Evolutionary conservation across 2,797 vertebrate genomes (phyloP).

Genomic region (Melanotaenia parkinsoni): DNA sequence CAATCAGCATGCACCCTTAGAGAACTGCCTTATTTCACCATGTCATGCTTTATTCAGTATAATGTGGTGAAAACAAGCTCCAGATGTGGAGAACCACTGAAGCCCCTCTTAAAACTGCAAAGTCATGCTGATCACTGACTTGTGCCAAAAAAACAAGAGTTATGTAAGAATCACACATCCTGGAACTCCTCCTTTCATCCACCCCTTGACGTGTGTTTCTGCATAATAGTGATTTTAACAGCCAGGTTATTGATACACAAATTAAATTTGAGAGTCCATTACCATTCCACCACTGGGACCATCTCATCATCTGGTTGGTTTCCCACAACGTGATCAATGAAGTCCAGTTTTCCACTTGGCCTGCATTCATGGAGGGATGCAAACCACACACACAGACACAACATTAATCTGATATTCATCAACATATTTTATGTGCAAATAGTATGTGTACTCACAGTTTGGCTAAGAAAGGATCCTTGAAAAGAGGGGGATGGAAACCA

Average conservation of each 20-base stretch:
- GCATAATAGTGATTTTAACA: background rate
- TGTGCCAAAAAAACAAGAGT: conserved; percentile 26
- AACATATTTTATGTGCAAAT: background rate
- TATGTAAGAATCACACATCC: conserved; percentile 36
- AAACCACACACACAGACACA: background rate
- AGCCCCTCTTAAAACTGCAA: conserved; percentile 52
- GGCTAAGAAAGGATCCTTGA: conserved; percentile 84
- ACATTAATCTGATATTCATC: background rate
- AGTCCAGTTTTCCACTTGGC: conserved; percentile 83
- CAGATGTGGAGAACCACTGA: conserved; percentile 70
- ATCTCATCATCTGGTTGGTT: conserved; percentile 95
- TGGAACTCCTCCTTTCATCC: conserved; percentile 15
- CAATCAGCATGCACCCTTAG: conserved; percentile 57
- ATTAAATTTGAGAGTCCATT: conserved; percentile 40
- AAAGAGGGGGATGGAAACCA: conserved; percentile 82
- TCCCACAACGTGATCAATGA: conserved; percentile 95
- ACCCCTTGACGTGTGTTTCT: conserved; percentile 4
- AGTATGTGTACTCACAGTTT: conserved; percentile 87
- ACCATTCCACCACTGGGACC: conserved; percentile 92
- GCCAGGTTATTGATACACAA: conserved; percentile 3
- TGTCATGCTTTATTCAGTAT: conserved; percentile 4
- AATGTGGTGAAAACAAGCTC: conserved; percentile 56
- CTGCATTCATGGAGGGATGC: conserved; percentile 68
- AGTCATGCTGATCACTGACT: conserved; percentile 65
- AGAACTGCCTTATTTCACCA: conserved; percentile 50